Conservation (phyloP, 1,140 invertebrate genomes). For the Camponotus vicinus region DNA sequence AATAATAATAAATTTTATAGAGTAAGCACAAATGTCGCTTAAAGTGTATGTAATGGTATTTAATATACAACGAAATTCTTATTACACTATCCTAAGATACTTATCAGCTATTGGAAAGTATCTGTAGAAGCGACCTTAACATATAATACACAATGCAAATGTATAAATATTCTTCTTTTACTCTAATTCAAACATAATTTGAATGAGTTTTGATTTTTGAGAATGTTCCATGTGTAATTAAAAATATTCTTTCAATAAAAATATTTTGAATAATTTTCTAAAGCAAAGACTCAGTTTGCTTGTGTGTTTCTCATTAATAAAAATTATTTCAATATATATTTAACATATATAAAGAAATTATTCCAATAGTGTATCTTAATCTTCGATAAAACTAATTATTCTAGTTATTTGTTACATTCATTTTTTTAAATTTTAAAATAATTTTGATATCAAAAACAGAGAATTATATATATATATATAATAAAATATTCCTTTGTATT, state of each 20-base stretch:
- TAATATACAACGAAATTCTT: slow-evolving; percentile 73
- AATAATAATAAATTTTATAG: slow-evolving; percentile 70
- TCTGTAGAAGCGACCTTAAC: slow-evolving; percentile 54
- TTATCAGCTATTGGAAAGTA: slow-evolving; percentile 68
- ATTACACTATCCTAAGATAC: slow-evolving; percentile 55
- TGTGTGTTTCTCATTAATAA: neutral
- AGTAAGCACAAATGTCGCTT: slow-evolving; percentile 73
- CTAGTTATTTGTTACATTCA: neutral
- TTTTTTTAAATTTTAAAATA: neutral
- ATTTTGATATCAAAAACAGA: slow-evolving; percentile 33
- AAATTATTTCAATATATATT: slow-evolving; percentile 45
- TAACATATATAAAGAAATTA: slow-evolving; percentile 2
- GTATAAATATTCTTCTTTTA: slow-evolving; percentile 3
- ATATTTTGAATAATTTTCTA: slow-evolving; percentile 25
- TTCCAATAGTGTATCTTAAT: slow-evolving; percentile 14
- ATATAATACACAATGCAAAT: slow-evolving; percentile 7
- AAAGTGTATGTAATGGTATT: slow-evolving; percentile 69
- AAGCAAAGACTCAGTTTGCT: neutral
- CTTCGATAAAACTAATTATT: slow-evolving; percentile 2
- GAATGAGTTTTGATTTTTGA: slow-evolving; percentile 20
- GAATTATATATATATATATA: neutral
- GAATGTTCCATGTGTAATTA: slow-evolving; percentile 9
- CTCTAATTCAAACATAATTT: slow-evolving; percentile 5
- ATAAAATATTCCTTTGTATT: slow-evolving; percentile 22
- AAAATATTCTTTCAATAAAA: neutral